Conservation (phyloP, 2,797 vertebrate genomes). For the Melanotaenia trifasciata region DNA sequence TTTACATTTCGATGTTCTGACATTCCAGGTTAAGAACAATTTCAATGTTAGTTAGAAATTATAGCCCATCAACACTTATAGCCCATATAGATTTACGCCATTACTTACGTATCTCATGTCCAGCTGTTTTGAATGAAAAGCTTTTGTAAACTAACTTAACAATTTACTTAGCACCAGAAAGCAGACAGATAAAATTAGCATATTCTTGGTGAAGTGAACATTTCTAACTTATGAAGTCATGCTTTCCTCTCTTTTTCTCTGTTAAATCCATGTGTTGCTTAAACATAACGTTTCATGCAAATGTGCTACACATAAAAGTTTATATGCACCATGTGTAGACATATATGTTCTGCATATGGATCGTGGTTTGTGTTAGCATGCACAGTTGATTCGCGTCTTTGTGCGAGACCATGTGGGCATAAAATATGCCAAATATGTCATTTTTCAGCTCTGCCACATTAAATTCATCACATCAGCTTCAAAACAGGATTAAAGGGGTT, state of each 20-base stretch:
- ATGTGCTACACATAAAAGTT: constrained; percentile 3
- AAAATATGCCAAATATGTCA: constrained; percentile 25
- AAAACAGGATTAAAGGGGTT: constrained; percentile 41
- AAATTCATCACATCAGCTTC: constrained; percentile 16
- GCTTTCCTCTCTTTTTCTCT: background rate
- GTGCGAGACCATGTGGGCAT: constrained; percentile 13
- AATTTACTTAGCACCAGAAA: no score
- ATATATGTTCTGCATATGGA: constrained; percentile 7
- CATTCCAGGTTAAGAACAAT: no score
- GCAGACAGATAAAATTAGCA: no score
- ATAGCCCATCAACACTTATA: no score
- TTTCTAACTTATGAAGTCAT: background rate
- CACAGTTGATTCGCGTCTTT: constrained; percentile 30
- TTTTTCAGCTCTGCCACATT: constrained; percentile 8
- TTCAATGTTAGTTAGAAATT: no score
- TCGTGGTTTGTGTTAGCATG: constrained; percentile 16
- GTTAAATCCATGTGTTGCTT: background rate
- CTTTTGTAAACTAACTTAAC: background rate
- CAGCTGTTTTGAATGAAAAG: background rate
- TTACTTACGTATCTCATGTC: no score
- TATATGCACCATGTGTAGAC: constrained; percentile 5
- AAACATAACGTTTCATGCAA: background rate
- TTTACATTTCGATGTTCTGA: no score
- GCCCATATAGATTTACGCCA: no score
- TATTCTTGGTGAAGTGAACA: no score